Conservation (phyloP, 2,113 vertebrate species). For the Phrynosoma platyrhinos region DNA sequence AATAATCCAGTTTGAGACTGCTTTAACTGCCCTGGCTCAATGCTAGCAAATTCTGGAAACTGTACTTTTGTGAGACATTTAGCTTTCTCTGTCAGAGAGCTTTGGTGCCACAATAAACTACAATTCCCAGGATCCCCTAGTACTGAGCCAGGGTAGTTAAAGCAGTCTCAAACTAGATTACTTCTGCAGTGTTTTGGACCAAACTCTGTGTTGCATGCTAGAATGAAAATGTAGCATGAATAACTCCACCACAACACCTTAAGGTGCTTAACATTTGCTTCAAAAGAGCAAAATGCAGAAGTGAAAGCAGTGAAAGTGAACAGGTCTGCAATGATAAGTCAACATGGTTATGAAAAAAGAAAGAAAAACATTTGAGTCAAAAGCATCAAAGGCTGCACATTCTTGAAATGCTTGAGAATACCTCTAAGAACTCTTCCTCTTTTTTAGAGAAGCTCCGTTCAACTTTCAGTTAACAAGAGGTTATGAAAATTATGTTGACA, state of each 20-base stretch:
- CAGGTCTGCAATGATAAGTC: background rate
- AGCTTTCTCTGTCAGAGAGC: no score
- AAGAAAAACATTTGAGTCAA: background rate
- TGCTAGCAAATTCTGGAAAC: no score
- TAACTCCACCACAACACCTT: background rate
- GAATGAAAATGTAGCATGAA: background rate
- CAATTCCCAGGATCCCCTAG: no score
- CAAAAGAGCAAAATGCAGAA: conserved; percentile 2
- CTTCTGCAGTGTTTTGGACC: no score
- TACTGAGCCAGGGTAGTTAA: no score
- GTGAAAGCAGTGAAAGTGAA: background rate
- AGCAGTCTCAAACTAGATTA: no score
- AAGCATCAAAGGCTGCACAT: accelerated
- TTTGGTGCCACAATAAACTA: no score
- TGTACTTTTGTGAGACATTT: no score
- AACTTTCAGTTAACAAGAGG: conserved; percentile 50
- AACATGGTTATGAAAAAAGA: background rate
- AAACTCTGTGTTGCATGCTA: no score
- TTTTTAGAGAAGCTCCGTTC: conserved; percentile 25
- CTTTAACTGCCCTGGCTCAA: no score
- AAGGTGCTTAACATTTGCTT: background rate
- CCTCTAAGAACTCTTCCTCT: conserved; percentile 2
- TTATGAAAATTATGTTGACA: conserved; percentile 65
- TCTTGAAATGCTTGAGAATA: conserved; percentile 45
- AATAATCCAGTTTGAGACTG: no score